A percentile compares a stretch with the other conserved stretches of the same genome.
Evolutionary conservation across 53 echinoderm and acorn worm genomes (phyloP).

Genomic region (Stichopus horrens): DNA sequence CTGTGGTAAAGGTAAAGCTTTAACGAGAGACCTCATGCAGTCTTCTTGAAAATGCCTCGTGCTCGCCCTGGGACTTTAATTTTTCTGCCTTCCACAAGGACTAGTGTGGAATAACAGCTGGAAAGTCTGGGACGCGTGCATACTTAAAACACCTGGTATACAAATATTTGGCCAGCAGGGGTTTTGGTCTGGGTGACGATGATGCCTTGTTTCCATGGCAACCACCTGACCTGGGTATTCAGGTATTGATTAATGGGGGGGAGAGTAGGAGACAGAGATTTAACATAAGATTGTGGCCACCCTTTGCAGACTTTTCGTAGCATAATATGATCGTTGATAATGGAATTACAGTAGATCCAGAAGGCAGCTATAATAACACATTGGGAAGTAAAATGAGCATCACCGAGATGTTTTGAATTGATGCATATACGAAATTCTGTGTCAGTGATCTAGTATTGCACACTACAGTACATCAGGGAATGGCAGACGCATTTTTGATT

Average conservation of each 20-base stretch:
- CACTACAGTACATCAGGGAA: too few species aligned
- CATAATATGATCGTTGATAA: background rate
- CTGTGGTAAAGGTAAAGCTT: too few species aligned
- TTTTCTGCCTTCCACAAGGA: background rate
- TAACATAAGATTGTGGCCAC: background rate
- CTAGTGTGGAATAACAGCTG: background rate
- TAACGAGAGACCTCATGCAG: too few species aligned
- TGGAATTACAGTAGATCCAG: background rate
- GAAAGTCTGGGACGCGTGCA: background rate
- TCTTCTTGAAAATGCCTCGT: background rate
- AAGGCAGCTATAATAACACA: background rate
- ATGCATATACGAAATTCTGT: too few species aligned
- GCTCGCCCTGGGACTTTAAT: background rate
- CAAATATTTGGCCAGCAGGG: conserved; percentile 29
- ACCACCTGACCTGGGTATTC: background rate
- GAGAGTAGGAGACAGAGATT: background rate
- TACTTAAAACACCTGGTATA: conserved; percentile 28
- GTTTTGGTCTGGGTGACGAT: background rate
- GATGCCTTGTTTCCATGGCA: background rate
- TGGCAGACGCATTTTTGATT: too few species aligned
- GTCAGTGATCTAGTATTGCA: too few species aligned
- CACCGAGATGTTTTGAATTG: too few species aligned
- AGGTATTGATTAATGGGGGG: background rate
- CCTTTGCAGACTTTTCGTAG: background rate
- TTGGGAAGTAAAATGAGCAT: too few species aligned